Conservation (phyloP, 2,888 invertebrate genomes). For the Pandemis corylana region DNA sequence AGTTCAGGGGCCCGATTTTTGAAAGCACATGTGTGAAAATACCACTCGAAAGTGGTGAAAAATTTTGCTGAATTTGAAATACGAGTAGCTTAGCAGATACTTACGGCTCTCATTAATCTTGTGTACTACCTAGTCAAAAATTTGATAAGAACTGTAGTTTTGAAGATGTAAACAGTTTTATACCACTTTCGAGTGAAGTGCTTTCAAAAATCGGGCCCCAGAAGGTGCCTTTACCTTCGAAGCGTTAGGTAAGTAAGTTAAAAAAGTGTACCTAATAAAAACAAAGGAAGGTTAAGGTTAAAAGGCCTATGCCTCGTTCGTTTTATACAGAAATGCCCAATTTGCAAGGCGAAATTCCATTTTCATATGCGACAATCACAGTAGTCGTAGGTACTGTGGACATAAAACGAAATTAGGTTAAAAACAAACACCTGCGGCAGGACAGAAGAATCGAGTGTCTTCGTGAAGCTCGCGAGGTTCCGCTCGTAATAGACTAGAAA, state of each 20-base stretch:
- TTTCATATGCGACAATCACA: slow-evolving; percentile 36
- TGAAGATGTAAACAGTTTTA: too few relatives aligned
- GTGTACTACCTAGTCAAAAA: too few relatives aligned
- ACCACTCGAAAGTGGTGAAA: too few relatives aligned
- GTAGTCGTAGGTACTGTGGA: slow-evolving; percentile 18
- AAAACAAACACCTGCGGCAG: slow-evolving; percentile 41
- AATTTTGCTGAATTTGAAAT: too few relatives aligned
- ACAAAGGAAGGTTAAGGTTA: neutral
- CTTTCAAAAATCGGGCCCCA: too few relatives aligned
- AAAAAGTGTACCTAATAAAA: neutral
- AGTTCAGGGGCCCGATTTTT: too few relatives aligned
- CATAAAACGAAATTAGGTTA: slow-evolving; percentile 41
- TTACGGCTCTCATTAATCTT: too few relatives aligned
- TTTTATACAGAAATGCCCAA: slow-evolving; percentile 12
- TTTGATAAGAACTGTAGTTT: too few relatives aligned
- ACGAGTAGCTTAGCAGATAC: too few relatives aligned
- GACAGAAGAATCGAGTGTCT: slow-evolving; percentile 12
- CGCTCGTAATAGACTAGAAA: neutral
- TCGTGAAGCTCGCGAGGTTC: slow-evolving; percentile 18
- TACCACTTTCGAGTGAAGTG: too few relatives aligned
- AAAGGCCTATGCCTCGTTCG: neutral
- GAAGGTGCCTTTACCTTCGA: too few relatives aligned
- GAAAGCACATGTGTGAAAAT: neutral
- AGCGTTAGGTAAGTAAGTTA: too few relatives aligned
- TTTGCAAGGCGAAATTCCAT: slow-evolving; percentile 32